Evolutionary conservation across 2,113 vertebrate species (phyloP), one percentile per base, ranked within the genome.

Genomic region (Xiphorhynchus elegans): DNA sequence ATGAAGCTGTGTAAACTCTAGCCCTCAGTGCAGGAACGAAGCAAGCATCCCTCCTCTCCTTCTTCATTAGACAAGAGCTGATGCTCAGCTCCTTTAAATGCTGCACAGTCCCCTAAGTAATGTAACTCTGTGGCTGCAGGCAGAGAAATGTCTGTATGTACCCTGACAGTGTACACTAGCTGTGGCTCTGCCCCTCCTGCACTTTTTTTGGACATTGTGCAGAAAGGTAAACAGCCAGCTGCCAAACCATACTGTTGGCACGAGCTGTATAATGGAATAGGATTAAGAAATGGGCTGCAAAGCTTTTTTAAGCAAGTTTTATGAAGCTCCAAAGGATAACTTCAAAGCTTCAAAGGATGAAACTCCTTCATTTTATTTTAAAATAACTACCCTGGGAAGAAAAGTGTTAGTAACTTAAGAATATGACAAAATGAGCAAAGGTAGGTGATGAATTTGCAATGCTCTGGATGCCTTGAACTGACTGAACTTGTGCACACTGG

Each of bases 1-100:
- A 89, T 66, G 89, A 50, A 89, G 89, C 96, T 79, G 80, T 89
- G 89, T 87, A 91, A 96, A 80, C 64, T 62, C 14, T 21, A 73
- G 64, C 40, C 52, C 80, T 72, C 3, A 1, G 84, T 64, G 26
- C 62, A 77, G 77, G 44, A 76, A 21, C 0, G 5, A 77, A 40
- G 33, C 1, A 0, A 93, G 77, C 81, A 91, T 84, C 84, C 29
- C 35, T 95, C 29, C 64, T 46, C 78, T 86, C 56, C 81, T 85
- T 33, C 76, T 80, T 46, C 4, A 0, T 31, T 39, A 66, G 49
- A 66, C 9, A 4, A n/a, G 63, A 95, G 72, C 73, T 56, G 44
- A 67, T 23, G 75, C 70, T 63, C 83, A 46, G 64, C 60, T 78
- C 64, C 66, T 25, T 15, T 25, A 56, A 88, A 76, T 16, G 53